A percentile compares a stretch with the other conserved stretches of the same genome.
These are phyloP conservation scores for Noctua pronuba DNA, from an alignment of 2,888 invertebrate species.

Conservation along the genomic window DNA sequence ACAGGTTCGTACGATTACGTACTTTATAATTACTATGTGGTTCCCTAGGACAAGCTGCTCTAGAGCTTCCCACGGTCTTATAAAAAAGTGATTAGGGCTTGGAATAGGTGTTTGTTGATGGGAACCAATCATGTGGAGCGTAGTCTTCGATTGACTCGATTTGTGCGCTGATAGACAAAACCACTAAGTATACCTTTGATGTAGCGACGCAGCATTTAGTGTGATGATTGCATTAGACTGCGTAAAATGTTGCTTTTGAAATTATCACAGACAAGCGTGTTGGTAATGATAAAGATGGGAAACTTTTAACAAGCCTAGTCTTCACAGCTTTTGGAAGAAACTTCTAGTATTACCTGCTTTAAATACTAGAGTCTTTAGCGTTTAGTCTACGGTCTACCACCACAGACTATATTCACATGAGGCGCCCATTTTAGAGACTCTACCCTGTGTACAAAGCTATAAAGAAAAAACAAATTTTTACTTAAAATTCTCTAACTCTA, in stretches of 20 bases:
- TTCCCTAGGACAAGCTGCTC: constrained; percentile 10
- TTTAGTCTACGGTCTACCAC: neutral
- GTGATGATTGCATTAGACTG: neutral
- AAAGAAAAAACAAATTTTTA: neutral
- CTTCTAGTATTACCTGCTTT: neutral
- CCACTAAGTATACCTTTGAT: neutral
- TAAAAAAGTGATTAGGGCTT: constrained; percentile 23
- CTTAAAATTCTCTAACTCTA: neutral
- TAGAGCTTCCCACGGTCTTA: constrained; percentile 42
- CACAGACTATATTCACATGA: neutral
- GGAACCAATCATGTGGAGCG: constrained; percentile 18
- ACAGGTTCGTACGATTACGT: constrained; percentile 92
- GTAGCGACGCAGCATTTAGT: neutral
- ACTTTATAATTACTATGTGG: constrained; percentile 30
- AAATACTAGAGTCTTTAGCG: too few species aligned
- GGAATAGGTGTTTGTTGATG: constrained; percentile 2
- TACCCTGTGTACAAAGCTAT: neutral
- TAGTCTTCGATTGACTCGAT: constrained; percentile 13
- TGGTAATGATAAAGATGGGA: neutral
- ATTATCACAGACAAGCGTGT: neutral
- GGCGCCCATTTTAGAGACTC: neutral
- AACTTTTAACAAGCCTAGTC: neutral
- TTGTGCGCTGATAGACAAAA: neutral
- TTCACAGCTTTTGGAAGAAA: neutral
- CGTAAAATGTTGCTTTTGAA: neutral